These are phyloP conservation scores for Synergus itoensis DNA, from an alignment of 2,888 invertebrate genomes.

Conservation along the genomic window DNA sequence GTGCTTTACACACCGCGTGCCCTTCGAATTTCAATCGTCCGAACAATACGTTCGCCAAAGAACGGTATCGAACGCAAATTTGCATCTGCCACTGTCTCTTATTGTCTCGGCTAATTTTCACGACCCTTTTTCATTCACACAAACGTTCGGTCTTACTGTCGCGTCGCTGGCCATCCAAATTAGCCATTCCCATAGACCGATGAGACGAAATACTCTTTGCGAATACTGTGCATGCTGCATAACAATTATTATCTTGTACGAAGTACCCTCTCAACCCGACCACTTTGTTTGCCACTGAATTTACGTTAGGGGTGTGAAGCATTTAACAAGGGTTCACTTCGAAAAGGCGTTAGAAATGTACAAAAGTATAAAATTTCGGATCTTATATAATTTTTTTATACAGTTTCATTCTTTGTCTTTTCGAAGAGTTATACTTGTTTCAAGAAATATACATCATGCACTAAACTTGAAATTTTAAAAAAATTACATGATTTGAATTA, in stretches of 20 bases:
- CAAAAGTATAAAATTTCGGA: conserved; percentile 21
- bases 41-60: conserved; percentile 66
- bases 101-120: conserved; percentile 77
- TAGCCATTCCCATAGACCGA: conserved; percentile 70
- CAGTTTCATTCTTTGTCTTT: too few relatives aligned
- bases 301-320: conserved; percentile 26
- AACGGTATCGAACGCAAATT: conserved; percentile 67
- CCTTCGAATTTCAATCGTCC: conserved; percentile 68
- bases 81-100: conserved; percentile 74
- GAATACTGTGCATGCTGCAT: conserved; percentile 31
- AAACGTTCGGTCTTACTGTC: conserved; percentile 53
- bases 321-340: conserved; percentile 18
- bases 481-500: neutral
- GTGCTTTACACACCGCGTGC: conserved; percentile 52
- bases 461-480: too few relatives aligned
- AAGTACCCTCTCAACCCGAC: conserved; percentile 34
- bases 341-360: conserved; percentile 48
- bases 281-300: conserved; percentile 39
- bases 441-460: too few relatives aligned
- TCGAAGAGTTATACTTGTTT: too few relatives aligned
- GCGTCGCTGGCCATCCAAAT: conserved; percentile 57
- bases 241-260: conserved; percentile 34
- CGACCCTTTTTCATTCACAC: conserved; percentile 58
- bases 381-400: too few relatives aligned
- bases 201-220: conserved; percentile 39